Evolutionary conservation across 2,888 invertebrate species (phyloP).

Genomic region (Julus scandinavius): DNA sequence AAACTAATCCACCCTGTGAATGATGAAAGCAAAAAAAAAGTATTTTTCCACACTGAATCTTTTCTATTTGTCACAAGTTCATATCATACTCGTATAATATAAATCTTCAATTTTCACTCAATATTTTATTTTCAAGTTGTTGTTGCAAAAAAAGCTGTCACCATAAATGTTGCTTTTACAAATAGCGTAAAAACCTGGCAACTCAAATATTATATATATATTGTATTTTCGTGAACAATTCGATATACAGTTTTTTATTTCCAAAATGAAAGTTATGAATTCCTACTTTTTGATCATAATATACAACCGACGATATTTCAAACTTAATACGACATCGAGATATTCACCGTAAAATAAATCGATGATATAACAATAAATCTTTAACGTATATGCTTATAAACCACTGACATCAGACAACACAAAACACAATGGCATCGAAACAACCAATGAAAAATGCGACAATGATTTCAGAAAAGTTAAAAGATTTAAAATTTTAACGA

Average conservation of each 20-base stretch:
- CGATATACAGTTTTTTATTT: not conserved
- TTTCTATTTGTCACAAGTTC: not conserved
- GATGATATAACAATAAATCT: constrained; percentile 21
- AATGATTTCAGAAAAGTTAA: not conserved
- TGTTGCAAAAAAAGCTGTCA: constrained; percentile 21
- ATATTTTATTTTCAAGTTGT: not conserved
- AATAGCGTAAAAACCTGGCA: not conserved
- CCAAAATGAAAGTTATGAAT: not conserved
- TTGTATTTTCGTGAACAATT: constrained; percentile 9
- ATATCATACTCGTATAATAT: not conserved
- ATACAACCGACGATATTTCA: constrained; percentile 15
- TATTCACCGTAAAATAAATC: constrained; percentile 36
- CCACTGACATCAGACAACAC: not conserved
- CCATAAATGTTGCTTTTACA: constrained; percentile 44
- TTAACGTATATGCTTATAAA: not conserved
- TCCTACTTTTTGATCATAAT: constrained; percentile 9
- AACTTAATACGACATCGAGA: not conserved
- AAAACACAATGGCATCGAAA: too few species aligned
- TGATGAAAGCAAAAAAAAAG: not conserved
- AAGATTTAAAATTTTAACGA: not conserved
- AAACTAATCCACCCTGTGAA: too few species aligned
- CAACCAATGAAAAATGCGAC: too few species aligned
- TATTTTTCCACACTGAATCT: not conserved
- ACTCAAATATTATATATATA: not conserved
- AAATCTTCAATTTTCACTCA: constrained; percentile 39